Base-by-base conservation (phyloP, 2,888 invertebrate species). In the Xestoiulus laeticollis region DNA sequence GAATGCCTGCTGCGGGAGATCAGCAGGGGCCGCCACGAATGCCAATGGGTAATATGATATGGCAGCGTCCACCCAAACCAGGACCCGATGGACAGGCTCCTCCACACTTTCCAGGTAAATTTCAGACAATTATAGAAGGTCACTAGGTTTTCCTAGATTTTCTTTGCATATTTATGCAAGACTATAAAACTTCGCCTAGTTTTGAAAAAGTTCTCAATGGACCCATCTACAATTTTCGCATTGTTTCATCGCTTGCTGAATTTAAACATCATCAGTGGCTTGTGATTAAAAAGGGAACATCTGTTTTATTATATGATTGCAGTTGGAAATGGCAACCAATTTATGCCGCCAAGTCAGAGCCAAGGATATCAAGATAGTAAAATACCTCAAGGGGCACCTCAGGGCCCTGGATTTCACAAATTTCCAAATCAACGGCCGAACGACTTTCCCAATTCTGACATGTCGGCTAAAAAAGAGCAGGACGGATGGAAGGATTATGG, bases 401-500 rank as follows among this genome's bases (percentile, higher is more conserved):
- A 22, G 12, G n/a, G 53, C n/a, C 19, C 86, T 22, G 85, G 85
- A 38, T 85, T 85, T 85, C 44, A 38, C n/a, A 85, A 85, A 85
- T 85, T 38, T 85, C 85, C 85, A 10, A 78, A 78, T 30, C 78
- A 78, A 16, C 26, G 78, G 2, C 78, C 78, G 30, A 78, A 78
- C 30, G 44, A 85, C 43, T 85, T 85, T 85, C 85, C 85, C n/a
- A 44, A 22, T 85, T 38, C 85, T n/a, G 43, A 85, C 38, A 38
- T 43, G 38, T 53, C 86, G 8, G 26, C 44, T 22, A 32, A 86
- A 26, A 44, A 86, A 44, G 87, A 87, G 30, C 68, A 59, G n/a
- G 84, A 83, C 32, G 85, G 44, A n/a, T 87, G 87, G 87, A 87
- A 87, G 32, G 87, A 87, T 8, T 88, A 84, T 88, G 89, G 89